These are phyloP conservation scores for Silurus aristotelis DNA, from an alignment of 2,797 vertebrate genomes.

Conservation along the genomic window DNA sequence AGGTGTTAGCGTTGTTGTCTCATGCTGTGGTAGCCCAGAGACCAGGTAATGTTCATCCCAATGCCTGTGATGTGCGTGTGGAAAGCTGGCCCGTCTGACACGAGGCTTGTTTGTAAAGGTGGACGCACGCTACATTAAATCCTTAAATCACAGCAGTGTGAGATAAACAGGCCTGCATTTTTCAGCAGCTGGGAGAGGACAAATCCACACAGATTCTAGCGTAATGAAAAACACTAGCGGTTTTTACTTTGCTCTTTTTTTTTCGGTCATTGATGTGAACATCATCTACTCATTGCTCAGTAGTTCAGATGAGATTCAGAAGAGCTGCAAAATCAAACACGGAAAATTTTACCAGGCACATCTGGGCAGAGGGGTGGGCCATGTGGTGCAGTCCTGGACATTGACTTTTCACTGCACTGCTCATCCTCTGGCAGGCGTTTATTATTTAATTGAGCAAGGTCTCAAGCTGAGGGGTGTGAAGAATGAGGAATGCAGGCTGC, in stretches of 20 bases:
- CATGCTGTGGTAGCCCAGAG: constrained; percentile 69
- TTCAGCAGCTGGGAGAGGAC: constrained; percentile 68
- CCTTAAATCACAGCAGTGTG: constrained; percentile 64
- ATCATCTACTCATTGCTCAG: constrained; percentile 40
- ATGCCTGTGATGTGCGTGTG: constrained; percentile 24
- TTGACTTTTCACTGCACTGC: constrained; percentile 11
- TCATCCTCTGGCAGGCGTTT: constrained; percentile 45
- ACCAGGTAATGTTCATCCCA: constrained; percentile 64
- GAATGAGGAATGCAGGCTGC: constrained; percentile 57
- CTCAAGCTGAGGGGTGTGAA: constrained; percentile 53
- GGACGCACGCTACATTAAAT: constrained; percentile 65
- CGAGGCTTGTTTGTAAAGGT: constrained; percentile 49
- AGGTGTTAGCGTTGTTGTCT: constrained; percentile 44
- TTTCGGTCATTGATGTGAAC: constrained; percentile 30
- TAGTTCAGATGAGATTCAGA: constrained; percentile 38
- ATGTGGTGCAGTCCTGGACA: constrained; percentile 18
- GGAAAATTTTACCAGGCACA: not conserved
- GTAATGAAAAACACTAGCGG: constrained; percentile 58
- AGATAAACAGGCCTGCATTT: constrained; percentile 65
- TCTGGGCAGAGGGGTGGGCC: constrained; percentile 1
- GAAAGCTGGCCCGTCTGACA: constrained; percentile 8
- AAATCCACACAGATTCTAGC: constrained; percentile 67
- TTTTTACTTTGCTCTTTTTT: not conserved
- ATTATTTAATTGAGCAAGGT: constrained; percentile 52
- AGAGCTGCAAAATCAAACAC: constrained; percentile 40